These are phyloP conservation scores for Tachina lurida DNA, from an alignment of 2,888 invertebrate genomes.

Conservation along the genomic window DNA sequence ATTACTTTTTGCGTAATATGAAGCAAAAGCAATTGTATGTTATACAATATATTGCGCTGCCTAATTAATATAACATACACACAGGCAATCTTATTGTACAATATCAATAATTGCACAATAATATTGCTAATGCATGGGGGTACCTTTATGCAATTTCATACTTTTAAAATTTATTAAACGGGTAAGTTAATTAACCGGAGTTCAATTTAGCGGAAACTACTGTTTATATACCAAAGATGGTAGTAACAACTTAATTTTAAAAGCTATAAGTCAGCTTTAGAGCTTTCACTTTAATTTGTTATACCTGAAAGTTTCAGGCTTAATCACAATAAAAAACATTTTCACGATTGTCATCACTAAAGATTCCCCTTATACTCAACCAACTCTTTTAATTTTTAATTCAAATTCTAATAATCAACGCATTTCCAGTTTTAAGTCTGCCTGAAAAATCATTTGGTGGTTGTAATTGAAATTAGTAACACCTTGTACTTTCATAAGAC, in stretches of 20 bases:
- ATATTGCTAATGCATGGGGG: too few species aligned
- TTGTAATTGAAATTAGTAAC: slow-evolving; percentile 69
- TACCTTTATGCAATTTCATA: too few species aligned
- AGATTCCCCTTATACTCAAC: slow-evolving; percentile 2
- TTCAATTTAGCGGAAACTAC: neutral
- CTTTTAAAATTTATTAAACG: too few species aligned
- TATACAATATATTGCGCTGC: too few species aligned
- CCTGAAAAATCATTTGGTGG: slow-evolving; percentile 41
- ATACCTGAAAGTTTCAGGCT: too few species aligned
- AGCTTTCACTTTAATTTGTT: neutral
- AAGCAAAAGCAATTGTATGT: too few species aligned
- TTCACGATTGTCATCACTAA: slow-evolving; percentile 38
- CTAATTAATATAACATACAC: too few species aligned
- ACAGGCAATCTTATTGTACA: too few species aligned
- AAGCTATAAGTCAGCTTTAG: neutral
- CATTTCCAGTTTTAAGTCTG: neutral
- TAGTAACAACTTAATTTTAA: neutral
- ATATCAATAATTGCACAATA: too few species aligned
- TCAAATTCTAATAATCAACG: slow-evolving; percentile 11
- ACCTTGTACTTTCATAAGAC: slow-evolving; percentile 51
- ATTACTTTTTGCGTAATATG: too few species aligned
- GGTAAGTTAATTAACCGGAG: too few species aligned
- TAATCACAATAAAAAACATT: neutral
- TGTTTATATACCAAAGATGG: neutral
- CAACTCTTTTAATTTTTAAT: slow-evolving; percentile 32